Evolutionary conservation across 2,888 invertebrate species (phyloP).

Genomic region (Bombyx huttoni): DNA sequence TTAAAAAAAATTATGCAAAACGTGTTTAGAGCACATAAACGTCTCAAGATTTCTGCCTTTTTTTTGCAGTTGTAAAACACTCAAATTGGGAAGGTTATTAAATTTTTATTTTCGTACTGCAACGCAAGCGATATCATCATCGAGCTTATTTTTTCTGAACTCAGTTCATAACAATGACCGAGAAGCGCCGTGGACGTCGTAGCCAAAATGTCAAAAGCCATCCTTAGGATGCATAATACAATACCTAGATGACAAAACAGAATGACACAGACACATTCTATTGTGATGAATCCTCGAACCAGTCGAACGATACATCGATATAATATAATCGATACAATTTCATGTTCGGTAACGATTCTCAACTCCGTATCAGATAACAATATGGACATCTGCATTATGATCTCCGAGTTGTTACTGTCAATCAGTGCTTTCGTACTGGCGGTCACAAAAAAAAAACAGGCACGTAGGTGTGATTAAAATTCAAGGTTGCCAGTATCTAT

Average conservation of each 20-base stretch:
- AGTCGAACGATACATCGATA: conserved; percentile 18
- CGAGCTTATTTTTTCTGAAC: conserved; percentile 18
- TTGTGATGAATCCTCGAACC: conserved; percentile 31
- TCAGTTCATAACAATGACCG: conserved; percentile 1
- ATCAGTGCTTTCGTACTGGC: conserved; percentile 41
- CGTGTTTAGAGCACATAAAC: conserved; percentile 20
- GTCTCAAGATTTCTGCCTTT: conserved; percentile 10
- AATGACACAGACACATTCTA: conserved; percentile 34
- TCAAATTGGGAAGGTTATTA: conserved; percentile 21
- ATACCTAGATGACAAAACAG: conserved; percentile 33
- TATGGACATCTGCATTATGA: conserved; percentile 48
- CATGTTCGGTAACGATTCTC: conserved; percentile 42
- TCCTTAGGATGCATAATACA: conserved; percentile 37
- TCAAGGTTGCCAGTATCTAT: conserved; percentile 32
- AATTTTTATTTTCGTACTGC: conserved; percentile 24
- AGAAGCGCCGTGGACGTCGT: conserved; percentile 11
- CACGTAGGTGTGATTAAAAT: conserved; percentile 30
- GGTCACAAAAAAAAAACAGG: conserved; percentile 28
- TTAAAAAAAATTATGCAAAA: conserved; percentile 19
- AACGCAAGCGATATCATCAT: conserved; percentile 20
- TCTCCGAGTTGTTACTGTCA: conserved; percentile 49
- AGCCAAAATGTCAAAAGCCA: conserved; percentile 33
- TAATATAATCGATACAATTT: conserved; percentile 46
- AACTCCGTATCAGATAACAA: conserved; percentile 54
- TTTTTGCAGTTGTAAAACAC: conserved; percentile 22